A percentile compares a stretch with the other conserved stretches of the same genome.
These are phyloP conservation scores for Phlogophora meticulosa DNA, from an alignment of 2,888 invertebrate genomes.

Conservation along the genomic window DNA sequence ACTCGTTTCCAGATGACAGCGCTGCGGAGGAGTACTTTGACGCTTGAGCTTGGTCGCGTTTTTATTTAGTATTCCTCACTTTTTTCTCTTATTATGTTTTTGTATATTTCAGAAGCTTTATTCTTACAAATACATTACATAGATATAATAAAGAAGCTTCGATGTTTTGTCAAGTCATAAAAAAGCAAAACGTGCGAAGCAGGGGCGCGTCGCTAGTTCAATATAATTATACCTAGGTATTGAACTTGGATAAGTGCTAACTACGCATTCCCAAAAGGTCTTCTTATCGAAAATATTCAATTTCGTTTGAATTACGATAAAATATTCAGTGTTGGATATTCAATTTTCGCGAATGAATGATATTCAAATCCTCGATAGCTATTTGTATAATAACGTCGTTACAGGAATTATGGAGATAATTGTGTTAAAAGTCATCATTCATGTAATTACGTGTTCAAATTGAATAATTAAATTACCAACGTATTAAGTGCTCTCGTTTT, in stretches of 20 bases:
- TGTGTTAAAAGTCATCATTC: slow-evolving; percentile 43
- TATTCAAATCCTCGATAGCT: slow-evolving; percentile 56
- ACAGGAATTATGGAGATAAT: slow-evolving; percentile 34
- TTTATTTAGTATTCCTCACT: too few species aligned
- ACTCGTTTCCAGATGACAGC: too few species aligned
- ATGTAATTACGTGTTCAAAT: slow-evolving; percentile 34
- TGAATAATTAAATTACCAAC: slow-evolving; percentile 28
- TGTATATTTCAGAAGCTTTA: too few species aligned
- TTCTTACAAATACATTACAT: too few species aligned
- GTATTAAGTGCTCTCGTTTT: slow-evolving; percentile 15
- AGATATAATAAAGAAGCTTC: too few species aligned
- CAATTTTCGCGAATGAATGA: slow-evolving; percentile 55
- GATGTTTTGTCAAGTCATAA: too few species aligned
- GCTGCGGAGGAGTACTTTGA: too few species aligned
- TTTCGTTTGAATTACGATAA: slow-evolving; percentile 46
- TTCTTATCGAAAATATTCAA: slow-evolving; percentile 57
- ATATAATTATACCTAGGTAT: slow-evolving; percentile 5
- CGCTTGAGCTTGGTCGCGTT: too few species aligned
- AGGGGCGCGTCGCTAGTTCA: too few species aligned
- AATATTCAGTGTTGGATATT: slow-evolving; percentile 56
- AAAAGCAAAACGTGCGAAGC: too few species aligned
- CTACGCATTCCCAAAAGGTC: slow-evolving; percentile 38
- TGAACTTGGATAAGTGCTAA: slow-evolving; percentile 7
- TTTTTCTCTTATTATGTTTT: too few species aligned
- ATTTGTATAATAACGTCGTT: slow-evolving; percentile 55